A percentile compares a stretch with the other conserved stretches of the same genome.
Conservation (phyloP, 1,140 invertebrate species). For the Monochamus saltuarius region DNA sequence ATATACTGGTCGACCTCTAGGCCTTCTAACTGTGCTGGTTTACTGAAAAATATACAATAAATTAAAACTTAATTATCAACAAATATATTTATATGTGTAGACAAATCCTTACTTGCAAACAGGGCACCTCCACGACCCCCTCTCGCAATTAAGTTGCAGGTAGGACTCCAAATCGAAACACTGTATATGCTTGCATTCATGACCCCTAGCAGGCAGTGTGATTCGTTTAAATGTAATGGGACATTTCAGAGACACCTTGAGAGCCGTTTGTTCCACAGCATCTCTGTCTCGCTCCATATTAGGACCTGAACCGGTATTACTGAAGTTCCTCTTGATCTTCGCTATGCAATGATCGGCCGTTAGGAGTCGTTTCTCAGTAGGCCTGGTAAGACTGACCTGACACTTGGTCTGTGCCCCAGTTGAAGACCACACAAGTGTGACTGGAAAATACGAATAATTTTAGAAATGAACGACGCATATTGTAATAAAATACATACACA, state of each 20-base stretch:
- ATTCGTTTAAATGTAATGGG: conserved; percentile 96
- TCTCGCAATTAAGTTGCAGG: conserved; percentile 90
- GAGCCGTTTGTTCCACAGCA: conserved; percentile 85
- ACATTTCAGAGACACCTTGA: conserved; percentile 91
- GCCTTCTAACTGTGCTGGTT: conserved; percentile 90
- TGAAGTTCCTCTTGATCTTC: conserved; percentile 95
- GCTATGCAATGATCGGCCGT: conserved; percentile 91
- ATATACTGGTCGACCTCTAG: conserved; percentile 96
- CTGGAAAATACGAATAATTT: conserved; percentile 61
- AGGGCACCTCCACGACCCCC: conserved; percentile 94
- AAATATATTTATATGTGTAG: conserved; percentile 39
- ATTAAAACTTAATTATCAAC: background rate
- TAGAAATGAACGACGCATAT: conserved; percentile 14
- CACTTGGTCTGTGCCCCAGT: conserved; percentile 92
- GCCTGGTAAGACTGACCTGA: conserved; percentile 89
- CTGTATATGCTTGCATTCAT: conserved; percentile 96
- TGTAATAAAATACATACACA: conserved; percentile 76
- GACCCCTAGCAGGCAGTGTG: conserved; percentile 86
- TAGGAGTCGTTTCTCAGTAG: conserved; percentile 84
- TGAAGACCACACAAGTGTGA: conserved; percentile 94
- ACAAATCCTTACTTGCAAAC: conserved; percentile 97
- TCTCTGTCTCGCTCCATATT: conserved; percentile 64
- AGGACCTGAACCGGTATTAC: conserved; percentile 60
- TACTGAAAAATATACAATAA: conserved; percentile 62
- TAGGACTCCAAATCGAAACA: conserved; percentile 97